Evolutionary conservation across 2,113 vertebrate species (phyloP), one percentile per base, ranked within the genome.

Genomic region (Zosterops lateralis): DNA sequence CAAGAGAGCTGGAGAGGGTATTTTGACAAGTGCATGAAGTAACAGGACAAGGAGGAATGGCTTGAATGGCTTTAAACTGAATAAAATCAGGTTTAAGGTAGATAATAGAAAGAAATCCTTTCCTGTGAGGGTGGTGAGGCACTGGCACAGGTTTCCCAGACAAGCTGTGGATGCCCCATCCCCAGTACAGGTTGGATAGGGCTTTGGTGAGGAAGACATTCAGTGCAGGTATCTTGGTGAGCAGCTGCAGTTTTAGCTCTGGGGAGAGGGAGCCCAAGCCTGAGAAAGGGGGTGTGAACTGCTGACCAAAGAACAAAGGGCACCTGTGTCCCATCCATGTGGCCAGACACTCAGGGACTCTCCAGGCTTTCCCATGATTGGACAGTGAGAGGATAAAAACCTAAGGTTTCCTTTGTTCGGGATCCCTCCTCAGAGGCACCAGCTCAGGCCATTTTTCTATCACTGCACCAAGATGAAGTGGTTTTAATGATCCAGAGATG

Each of bases 401-500:
- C 16, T 6, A 51, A 42, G 10, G 28, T 38, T 58, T 66, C 32
- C 28, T n/a, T 20, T 60, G 32, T 45, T 53, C 0, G 0, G 10
- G 15, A 28, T 45, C 16, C 64, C 32, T 73, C 36, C 44, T 81
- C 28, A 51, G 38, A 45, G 32, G 12, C 51, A 45, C 12, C 32
- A 38, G 38, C 28, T 67, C 0, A 0, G 4, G n/a, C 18, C 1
- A 1, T 51, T 66, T 10, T 51, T 51, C 14, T 38, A 28, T 17
- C 47, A 58, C 68, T 51, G 51, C 45, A 51, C 10, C 60, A 45
- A 60, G 68, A 74, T 53, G 6, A 53, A 60, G 51, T 21, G 1
- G 45, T 60, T 67, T 29, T 17, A 73, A 24, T 16, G 22, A 73
- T 19, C 18, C 44, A 66, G 50, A 42, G 51, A 36, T 24, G 8